These are phyloP conservation scores for Leucophenga montana DNA, from an alignment of 2,888 invertebrate species.

Conservation along the genomic window DNA sequence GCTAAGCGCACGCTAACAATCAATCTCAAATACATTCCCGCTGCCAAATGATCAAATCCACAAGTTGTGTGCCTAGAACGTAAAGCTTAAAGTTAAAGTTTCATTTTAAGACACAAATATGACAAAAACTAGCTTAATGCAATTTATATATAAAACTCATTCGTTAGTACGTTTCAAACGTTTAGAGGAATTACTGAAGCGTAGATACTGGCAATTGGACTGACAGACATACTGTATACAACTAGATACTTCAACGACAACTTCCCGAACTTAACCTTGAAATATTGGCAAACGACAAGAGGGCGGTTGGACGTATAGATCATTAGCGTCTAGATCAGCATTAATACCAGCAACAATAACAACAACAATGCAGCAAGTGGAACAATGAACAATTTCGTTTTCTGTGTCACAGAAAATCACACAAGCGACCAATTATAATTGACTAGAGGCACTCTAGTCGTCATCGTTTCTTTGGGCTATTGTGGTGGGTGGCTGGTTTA, in stretches of 20 bases:
- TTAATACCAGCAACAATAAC: conserved; percentile 20
- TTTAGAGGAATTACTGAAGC: conserved; percentile 67
- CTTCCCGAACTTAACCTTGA: conserved; percentile 67
- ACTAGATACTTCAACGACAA: conserved; percentile 43
- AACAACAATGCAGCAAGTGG: conserved; percentile 32
- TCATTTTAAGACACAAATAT: conserved; percentile 20
- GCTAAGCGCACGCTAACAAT: not conserved
- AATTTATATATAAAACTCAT: conserved; percentile 64
- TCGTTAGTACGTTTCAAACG: conserved; percentile 11
- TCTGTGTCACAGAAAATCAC: conserved; percentile 72
- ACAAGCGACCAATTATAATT: conserved; percentile 68
- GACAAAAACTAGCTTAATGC: conserved; percentile 49
- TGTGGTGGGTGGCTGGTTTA: not conserved
- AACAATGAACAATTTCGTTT: conserved; percentile 71
- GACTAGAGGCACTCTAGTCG: conserved; percentile 47
- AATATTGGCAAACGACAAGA: conserved; percentile 37
- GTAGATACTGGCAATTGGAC: conserved; percentile 35
- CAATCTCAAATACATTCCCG: not conserved
- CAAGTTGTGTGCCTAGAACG: not conserved
- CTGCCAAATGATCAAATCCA: not conserved
- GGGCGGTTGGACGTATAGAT: conserved; percentile 39
- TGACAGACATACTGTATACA: not conserved
- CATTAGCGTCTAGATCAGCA: conserved; percentile 45
- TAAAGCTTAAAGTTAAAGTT: conserved; percentile 2
- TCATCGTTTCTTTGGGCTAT: conserved; percentile 42